These are phyloP conservation scores for Botrylloides violaceus DNA, from an alignment of 23 tunicate genomes.

Conservation along the genomic window DNA sequence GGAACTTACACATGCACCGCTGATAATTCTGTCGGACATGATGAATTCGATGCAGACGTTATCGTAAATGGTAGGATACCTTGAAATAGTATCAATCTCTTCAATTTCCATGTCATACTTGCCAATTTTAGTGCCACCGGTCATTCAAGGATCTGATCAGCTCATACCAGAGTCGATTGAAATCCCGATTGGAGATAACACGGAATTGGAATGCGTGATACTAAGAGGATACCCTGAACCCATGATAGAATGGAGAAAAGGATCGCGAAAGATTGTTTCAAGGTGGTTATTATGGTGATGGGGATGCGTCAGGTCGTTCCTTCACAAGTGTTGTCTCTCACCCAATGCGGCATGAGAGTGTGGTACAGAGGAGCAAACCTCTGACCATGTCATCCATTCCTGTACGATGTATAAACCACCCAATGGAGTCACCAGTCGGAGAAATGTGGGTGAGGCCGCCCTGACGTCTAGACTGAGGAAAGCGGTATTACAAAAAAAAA, in stretches of 20 bases:
- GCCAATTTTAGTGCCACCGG: slow-evolving; percentile 64
- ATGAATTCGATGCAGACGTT: slow-evolving; percentile 36
- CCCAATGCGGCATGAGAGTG: too few relatives aligned
- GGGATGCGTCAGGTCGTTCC: too few relatives aligned
- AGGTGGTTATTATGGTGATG: slow-evolving; percentile 18
- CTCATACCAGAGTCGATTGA: slow-evolving; percentile 52
- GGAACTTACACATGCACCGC: slow-evolving; percentile 84
- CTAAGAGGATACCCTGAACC: slow-evolving; percentile 88
- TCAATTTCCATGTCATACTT: background rate
- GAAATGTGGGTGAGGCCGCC: too few relatives aligned
- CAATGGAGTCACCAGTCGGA: too few relatives aligned
- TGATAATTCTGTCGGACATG: slow-evolving; percentile 73
- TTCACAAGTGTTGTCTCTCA: too few relatives aligned
- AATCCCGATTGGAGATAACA: slow-evolving; percentile 54
- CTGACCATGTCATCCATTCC: too few relatives aligned
- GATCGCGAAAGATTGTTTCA: slow-evolving; percentile 30
- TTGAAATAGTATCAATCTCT: background rate
- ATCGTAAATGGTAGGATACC: slow-evolving; percentile 46
- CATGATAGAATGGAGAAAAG: slow-evolving; percentile 65
- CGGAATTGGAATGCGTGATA: slow-evolving; percentile 49
- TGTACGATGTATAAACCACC: too few relatives aligned
- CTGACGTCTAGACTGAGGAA: too few relatives aligned
- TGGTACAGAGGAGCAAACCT: too few relatives aligned
- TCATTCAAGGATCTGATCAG: slow-evolving; percentile 46
- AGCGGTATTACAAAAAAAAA: too few relatives aligned